These are phyloP conservation scores for Alectoris magna DNA, from an alignment of 2,797 vertebrate genomes.

Conservation along the genomic window DNA sequence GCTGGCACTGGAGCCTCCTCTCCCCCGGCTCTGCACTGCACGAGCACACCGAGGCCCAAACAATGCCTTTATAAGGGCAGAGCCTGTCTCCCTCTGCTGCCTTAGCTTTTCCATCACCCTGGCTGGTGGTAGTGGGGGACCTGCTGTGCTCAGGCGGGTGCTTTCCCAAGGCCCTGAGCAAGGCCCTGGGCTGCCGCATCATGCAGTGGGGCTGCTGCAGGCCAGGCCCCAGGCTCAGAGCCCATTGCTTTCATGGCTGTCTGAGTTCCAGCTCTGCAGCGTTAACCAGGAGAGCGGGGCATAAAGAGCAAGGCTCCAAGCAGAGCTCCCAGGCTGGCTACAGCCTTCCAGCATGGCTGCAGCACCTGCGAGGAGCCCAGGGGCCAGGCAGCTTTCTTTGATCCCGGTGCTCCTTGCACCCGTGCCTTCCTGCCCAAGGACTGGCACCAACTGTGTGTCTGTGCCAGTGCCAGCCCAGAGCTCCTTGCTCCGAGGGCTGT, in stretches of 20 bases:
- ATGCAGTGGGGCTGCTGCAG: neutral
- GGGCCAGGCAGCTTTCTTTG: neutral
- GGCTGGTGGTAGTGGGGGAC: neutral
- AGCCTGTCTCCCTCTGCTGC: neutral
- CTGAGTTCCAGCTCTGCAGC: neutral
- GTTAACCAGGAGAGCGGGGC: neutral
- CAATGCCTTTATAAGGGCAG: conserved; percentile 83
- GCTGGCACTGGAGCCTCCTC: neutral
- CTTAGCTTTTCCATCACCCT: neutral
- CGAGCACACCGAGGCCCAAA: conserved; percentile 42
- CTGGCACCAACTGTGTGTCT: neutral
- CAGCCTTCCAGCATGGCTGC: neutral
- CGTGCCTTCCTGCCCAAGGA: neutral
- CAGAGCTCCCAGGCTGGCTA: neutral
- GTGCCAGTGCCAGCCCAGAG: neutral
- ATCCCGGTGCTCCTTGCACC: neutral
- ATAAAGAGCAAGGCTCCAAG: neutral
- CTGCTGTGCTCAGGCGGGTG: neutral
- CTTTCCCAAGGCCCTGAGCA: neutral
- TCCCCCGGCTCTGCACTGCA: neutral
- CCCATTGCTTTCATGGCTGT: neutral
- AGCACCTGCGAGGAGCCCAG: neutral
- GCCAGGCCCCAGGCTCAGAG: neutral
- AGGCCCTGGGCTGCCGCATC: accelerated
- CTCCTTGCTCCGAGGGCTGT: too few species aligned